Evolutionary conservation across 1,140 invertebrate species (phyloP).

Genomic region (Leptestheria dahalacensis): DNA sequence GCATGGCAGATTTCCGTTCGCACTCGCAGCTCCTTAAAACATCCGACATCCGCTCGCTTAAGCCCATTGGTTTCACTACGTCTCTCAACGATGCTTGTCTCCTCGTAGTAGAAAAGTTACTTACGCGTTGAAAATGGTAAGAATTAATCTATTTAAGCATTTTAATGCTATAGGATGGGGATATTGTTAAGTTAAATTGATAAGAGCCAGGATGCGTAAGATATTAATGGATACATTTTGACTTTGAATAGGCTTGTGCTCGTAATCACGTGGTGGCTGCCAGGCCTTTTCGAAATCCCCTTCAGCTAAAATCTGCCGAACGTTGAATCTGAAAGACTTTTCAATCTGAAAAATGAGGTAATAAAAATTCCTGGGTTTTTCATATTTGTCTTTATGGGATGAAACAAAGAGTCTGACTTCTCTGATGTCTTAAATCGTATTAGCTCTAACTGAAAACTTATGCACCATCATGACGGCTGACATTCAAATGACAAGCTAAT

Average conservation of each 20-base stretch:
- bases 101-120: no score
- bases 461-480: not conserved
- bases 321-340: no score
- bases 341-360: no score
- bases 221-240: slow-evolving; percentile 19
- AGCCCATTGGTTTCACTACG: no score
- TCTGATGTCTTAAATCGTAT: not conserved
- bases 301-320: no score
- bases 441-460: not conserved
- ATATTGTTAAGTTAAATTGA: no score
- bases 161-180: no score
- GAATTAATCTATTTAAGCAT: no score
- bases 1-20: slow-evolving; percentile 1
- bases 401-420: not conserved
- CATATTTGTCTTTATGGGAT: slow-evolving; percentile 19
- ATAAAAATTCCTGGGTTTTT: not conserved
- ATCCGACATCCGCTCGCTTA: no score
- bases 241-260: slow-evolving; percentile 18
- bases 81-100: no score
- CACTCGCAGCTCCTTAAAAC: slow-evolving; percentile 3
- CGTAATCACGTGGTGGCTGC: slow-evolving; percentile 4
- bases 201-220: not conserved
- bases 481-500: not conserved
- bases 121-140: no score
- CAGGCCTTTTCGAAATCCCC: no score